phyloP scores from a whole-genome alignment of 2,888 invertebrate genomes.

The Copidosoma aretas region DNA sequence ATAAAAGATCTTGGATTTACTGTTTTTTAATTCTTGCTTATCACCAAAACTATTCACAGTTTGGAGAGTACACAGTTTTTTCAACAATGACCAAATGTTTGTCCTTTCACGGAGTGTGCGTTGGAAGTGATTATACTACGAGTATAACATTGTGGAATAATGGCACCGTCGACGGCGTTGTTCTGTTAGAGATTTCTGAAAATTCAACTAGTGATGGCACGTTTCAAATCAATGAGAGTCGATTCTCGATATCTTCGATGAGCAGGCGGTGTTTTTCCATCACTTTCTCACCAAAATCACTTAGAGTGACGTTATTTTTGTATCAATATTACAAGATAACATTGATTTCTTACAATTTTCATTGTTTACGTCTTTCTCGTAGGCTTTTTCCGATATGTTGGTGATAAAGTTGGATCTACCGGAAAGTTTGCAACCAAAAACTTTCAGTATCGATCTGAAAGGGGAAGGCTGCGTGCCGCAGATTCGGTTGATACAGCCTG shows the following conservation, averaged over 20 bases:
- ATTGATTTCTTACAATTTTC: not conserved
- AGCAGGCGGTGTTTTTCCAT: slow-evolving; percentile 55
- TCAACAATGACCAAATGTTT: slow-evolving; percentile 56
- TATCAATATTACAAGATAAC: slow-evolving; percentile 17
- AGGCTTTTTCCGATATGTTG: slow-evolving; percentile 53
- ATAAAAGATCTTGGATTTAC: not conserved
- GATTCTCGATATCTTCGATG: slow-evolving; percentile 57
- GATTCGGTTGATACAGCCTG: slow-evolving; percentile 58
- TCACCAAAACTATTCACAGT: slow-evolving; percentile 48
- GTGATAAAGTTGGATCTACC: slow-evolving; percentile 51
- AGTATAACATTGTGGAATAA: slow-evolving; percentile 60
- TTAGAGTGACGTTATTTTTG: slow-evolving; percentile 55
- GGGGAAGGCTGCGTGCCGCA: slow-evolving; percentile 64
- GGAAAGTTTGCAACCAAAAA: slow-evolving; percentile 39
- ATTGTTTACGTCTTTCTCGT: slow-evolving; percentile 25
- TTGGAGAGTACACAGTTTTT: slow-evolving; percentile 57
- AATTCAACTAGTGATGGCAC: slow-evolving; percentile 33
- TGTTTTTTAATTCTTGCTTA: not conserved
- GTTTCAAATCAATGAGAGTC: slow-evolving; percentile 56
- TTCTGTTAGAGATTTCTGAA: slow-evolving; percentile 42
- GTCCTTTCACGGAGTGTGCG: slow-evolving; percentile 59
- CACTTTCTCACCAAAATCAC: slow-evolving; percentile 60
- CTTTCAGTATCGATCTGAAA: slow-evolving; percentile 52
- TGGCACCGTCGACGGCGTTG: slow-evolving; percentile 57
- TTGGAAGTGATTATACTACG: slow-evolving; percentile 54